Conservation (phyloP, 2,888 invertebrate species). For the Cheilosia urbana region DNA sequence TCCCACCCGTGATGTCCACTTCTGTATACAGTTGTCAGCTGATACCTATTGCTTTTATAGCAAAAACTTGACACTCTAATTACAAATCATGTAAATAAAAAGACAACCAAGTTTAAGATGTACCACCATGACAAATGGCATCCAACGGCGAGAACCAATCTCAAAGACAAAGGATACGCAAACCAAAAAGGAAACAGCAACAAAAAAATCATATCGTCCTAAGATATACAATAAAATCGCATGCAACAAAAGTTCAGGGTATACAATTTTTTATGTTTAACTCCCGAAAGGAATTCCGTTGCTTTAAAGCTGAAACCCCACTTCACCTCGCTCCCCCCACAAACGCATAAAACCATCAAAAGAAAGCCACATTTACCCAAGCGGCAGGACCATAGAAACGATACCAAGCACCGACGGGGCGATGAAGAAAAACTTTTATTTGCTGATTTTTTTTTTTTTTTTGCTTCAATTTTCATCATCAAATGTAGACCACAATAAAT, state of each 20-base stretch:
- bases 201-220: not conserved
- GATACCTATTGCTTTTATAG: too few relatives aligned
- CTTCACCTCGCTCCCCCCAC: not conserved
- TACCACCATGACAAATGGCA: not conserved
- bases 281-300: slow-evolving; percentile 38
- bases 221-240: slow-evolving; percentile 31
- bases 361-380: slow-evolving; percentile 9
- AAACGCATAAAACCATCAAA: not conserved
- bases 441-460: slow-evolving; percentile 26
- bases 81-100: too few relatives aligned
- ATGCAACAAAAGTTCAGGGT: slow-evolving; percentile 41
- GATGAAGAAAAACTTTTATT: slow-evolving; percentile 52
- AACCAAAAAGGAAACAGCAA: not conserved
- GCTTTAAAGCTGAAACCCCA: not conserved
- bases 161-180: slow-evolving; percentile 6
- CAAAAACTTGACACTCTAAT: too few relatives aligned
- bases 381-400: slow-evolving; percentile 11
- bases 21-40: too few relatives aligned
- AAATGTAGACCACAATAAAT: slow-evolving; percentile 66
- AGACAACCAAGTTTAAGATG: too few relatives aligned
- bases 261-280: slow-evolving; percentile 33
- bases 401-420: slow-evolving; percentile 9
- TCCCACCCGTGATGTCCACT: too few relatives aligned
- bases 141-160: slow-evolving; percentile 1
- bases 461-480: slow-evolving; percentile 44